Conservation (phyloP, 2,113 vertebrate species). For the Alligator mississippiensis region DNA sequence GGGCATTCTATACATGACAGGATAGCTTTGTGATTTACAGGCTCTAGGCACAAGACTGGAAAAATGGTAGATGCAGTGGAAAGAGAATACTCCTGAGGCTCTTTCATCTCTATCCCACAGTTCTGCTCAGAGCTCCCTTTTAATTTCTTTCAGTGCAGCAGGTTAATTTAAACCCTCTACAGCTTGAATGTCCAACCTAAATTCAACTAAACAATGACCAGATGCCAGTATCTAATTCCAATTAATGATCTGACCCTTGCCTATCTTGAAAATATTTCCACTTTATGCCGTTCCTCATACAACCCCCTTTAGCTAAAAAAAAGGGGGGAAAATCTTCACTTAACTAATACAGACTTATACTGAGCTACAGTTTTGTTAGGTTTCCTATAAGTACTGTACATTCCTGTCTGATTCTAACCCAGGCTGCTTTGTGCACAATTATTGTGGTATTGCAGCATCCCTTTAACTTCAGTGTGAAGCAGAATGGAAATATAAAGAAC, state of each 20-base stretch:
- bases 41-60: conserved; percentile 35
- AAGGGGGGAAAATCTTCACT: neutral
- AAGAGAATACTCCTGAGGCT: conserved; percentile 44
- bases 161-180: conserved; percentile 43
- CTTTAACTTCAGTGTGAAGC: conserved; percentile 58
- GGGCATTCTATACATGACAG: conserved; percentile 20
- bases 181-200: conserved; percentile 1
- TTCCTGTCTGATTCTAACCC: conserved; percentile 28
- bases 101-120: conserved; percentile 39
- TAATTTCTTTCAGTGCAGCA: neutral
- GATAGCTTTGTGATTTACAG: conserved; percentile 47
- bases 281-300: fast-evolving
- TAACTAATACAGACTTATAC: neutral
- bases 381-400: conserved; percentile 27
- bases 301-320: neutral
- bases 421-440: neutral
- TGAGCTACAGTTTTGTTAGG: conserved; percentile 21
- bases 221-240: neutral
- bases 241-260: neutral
- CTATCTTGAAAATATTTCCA: neutral
- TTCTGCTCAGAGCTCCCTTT: conserved; percentile 20
- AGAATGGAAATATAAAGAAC: conserved; percentile 68
- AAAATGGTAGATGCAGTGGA: conserved; percentile 26
- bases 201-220: neutral
- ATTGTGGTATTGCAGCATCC: conserved; percentile 40